Base-by-base conservation (phyloP, 2,888 invertebrate genomes). In the Hirtodrosophila cameraria region DNA sequence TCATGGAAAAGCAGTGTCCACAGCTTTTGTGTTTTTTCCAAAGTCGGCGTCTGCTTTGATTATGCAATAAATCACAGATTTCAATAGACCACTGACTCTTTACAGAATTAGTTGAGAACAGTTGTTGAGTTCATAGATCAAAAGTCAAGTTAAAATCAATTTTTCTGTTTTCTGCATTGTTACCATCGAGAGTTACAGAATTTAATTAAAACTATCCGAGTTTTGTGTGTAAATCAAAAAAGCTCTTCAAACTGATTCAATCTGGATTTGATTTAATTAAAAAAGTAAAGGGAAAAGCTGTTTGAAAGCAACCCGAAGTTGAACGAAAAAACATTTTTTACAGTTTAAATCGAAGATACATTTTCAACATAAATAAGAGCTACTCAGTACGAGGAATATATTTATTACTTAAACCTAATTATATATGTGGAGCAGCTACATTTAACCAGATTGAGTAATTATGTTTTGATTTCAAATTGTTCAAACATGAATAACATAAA, bases 61-160 rank as follows among this genome's bases (percentile, higher is more conserved):
- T 61, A 48, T 55, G 53, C 42, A 48, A 66, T 68, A 68, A 68
- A 79, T 70, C 73, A 63, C 45, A 55, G 60, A 28, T 53, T 39
- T 16, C 36, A 48, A 46, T 53, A 28, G 57, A 52, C 31, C 41
- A 42, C 15, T 28, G 25, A 42, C 42, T 18, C n/a, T 23, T 6
- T 3, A 23, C 59, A 39, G 43, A 27, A 50, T 49, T 39, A 41
- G 45, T 57, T 49, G 49, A 33, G n/a, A 42, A 42, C 31, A 49
- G 11, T 38, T 12, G 20, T 23, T 6, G 25, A 39, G 58, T 39
- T 43, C 27, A 31, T 25, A 25, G 20, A 20, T 36, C 8, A 58
- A 58, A 43, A 15, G 43, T 46, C 57, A 53, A 58, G 8, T 28
- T 13, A 15, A 46, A 58, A 43, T 48, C 11, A 33, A 38, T 12